A percentile compares a stretch with the other conserved stretches of the same genome.
These are phyloP conservation scores for Peromyscus eremicus DNA, from an alignment of 2,797 vertebrate genomes.

Conservation along the genomic window DNA sequence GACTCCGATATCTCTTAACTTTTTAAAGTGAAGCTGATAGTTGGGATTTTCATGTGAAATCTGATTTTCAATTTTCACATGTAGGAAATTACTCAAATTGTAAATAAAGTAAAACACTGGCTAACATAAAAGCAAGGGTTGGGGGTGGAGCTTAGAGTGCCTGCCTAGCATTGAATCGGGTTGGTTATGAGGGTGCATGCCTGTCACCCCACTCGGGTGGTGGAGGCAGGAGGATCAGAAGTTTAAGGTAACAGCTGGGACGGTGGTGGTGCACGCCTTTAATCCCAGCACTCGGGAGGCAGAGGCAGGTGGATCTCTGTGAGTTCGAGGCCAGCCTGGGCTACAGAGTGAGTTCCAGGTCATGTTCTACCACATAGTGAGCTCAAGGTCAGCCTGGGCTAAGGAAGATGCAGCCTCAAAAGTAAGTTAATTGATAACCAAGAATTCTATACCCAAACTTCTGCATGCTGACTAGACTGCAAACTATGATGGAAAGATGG, in stretches of 20 bases:
- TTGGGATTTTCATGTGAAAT: conserved; percentile 41
- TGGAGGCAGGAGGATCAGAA: not conserved
- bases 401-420: not conserved
- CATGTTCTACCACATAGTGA: no score
- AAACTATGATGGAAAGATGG: not conserved
- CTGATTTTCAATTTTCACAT: conserved; percentile 25
- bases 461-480: not conserved
- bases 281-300: no score
- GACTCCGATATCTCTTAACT: not conserved
- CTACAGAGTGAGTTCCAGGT: no score
- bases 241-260: no score
- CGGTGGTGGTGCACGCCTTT: no score
- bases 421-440: not conserved
- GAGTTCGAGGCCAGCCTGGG: not conserved
- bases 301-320: no score
- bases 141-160: not conserved
- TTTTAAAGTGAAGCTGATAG: conserved; percentile 46
- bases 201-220: not conserved
- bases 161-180: not conserved
- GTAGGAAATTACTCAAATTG: not conserved
- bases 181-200: no score
- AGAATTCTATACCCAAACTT: not conserved
- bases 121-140: not conserved
- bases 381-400: not conserved
- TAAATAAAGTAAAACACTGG: not conserved